Base-by-base conservation (phyloP, 2,888 invertebrate species). In the Zele albiditarsus region DNA sequence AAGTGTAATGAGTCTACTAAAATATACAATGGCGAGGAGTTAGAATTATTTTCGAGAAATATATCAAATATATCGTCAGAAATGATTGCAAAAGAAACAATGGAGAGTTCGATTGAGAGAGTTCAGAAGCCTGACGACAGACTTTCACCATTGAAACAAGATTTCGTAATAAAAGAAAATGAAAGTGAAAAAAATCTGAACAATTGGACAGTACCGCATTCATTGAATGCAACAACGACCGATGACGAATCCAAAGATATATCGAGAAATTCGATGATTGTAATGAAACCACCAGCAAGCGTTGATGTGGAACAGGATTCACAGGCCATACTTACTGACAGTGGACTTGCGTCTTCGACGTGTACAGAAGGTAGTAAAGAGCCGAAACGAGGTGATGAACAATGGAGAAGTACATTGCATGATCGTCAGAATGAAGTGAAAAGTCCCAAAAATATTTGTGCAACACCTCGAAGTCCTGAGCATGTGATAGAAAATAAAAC, bases 271-370 rank as follows among this genome's bases (percentile, higher is more conserved):
- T 38, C 46, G n/a, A 66, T 49, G 4, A 38, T 33, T 20, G 23
- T 46, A 6, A 70, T 71, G 67, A 75, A 79, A 65, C 73, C 77
- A 38, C 68, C 77, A 3, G 42, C 63, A 6, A 71, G 71, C 3
- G 76, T 79, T 73, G 80, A 80, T 57, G 27, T 74, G 3, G 80
- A 77, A 42, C 75, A 73, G 12, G 76, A 80, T 68, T 80, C 77
- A 25, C 78, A 79, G 38, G 76, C 78, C 5, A 78, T 75, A 10
- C 42, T 80, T 33, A 80, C 80, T 1, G 80, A 80, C 70, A 80
- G 80, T 66, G 80, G 80, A 2, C 71, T 80, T n/a, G 80, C 80
- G 58, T 80, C 80, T 0, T 80, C 80, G 25, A 80, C 80, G 58
- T 79, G 74, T 49, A 73, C 76, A 67, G 80, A 79, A 57, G 79